Evolutionary conservation across 1,140 invertebrate genomes (phyloP).

Genomic region (Holotrichia oblita): DNA sequence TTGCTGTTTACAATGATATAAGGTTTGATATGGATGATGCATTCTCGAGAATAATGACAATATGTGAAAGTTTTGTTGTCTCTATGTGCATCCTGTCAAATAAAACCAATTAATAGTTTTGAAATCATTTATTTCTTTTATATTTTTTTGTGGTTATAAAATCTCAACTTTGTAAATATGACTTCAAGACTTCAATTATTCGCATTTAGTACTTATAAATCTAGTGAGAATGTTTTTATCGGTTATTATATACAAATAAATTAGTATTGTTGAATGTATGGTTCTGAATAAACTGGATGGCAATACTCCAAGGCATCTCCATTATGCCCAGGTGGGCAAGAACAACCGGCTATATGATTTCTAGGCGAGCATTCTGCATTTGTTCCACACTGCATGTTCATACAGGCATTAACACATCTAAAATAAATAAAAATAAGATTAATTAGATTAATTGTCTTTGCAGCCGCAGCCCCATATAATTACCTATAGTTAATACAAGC

Average conservation of each 20-base stretch:
- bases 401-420: constrained; percentile 77
- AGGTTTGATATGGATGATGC: no score
- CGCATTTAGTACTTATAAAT: no score
- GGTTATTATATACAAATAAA: neutral
- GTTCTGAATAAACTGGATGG: constrained; percentile 46
- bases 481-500: constrained; percentile 77
- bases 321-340: constrained; percentile 80
- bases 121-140: no score
- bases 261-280: neutral
- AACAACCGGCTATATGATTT: constrained; percentile 86
- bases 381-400: constrained; percentile 75
- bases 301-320: constrained; percentile 79
- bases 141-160: no score
- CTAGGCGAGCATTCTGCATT: constrained; percentile 76
- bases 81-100: no score
- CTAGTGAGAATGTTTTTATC: neutral
- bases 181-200: no score
- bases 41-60: no score
- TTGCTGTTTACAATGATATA: no score
- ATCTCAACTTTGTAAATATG: no score
- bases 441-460: constrained; percentile 32
- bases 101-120: no score
- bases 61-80: no score
- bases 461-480: no score
- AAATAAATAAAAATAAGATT: constrained; percentile 57